Conservation (phyloP, 2,888 invertebrate genomes). For the Trachelus iudaicus region DNA sequence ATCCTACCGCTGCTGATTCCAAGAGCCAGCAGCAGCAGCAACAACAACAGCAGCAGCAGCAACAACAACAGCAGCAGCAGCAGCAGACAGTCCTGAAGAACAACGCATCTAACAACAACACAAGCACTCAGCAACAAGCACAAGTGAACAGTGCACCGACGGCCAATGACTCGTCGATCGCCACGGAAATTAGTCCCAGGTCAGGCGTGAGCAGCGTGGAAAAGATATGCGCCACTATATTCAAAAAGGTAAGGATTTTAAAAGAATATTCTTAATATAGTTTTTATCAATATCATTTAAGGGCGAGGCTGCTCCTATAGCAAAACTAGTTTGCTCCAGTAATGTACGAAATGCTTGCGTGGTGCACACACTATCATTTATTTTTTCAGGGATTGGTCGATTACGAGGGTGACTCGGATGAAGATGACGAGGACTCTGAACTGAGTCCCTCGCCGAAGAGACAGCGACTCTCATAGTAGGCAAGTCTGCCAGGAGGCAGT, state of each 20-base stretch:
- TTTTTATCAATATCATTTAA: neutral
- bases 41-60: conserved; percentile 46
- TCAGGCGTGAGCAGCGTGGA: conserved; percentile 60
- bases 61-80: conserved; percentile 38
- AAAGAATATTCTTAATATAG: neutral
- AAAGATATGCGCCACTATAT: conserved; percentile 65
- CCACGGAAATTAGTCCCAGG: conserved; percentile 52
- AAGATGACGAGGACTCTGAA: conserved; percentile 83
- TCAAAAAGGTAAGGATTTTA: conserved; percentile 63
- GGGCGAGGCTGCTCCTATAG: neutral
- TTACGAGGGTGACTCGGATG: conserved; percentile 97
- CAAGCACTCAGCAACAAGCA: conserved; percentile 58
- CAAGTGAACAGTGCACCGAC: conserved; percentile 58
- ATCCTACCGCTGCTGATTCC: conserved; percentile 50
- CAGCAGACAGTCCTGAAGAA: conserved; percentile 58
- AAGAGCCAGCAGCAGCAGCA: conserved; percentile 53
- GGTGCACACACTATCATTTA: neutral
- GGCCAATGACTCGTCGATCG: conserved; percentile 53
- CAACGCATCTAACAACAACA: conserved; percentile 66
- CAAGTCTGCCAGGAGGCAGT: conserved; percentile 48
- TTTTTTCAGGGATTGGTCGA: conserved; percentile 87
- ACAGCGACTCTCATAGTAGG: conserved; percentile 80
- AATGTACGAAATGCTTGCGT: neutral
- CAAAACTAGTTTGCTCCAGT: neutral
- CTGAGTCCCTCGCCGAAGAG: conserved; percentile 76